Conservation (phyloP, 1,140 invertebrate genomes). For the Archivesica marissinica region DNA sequence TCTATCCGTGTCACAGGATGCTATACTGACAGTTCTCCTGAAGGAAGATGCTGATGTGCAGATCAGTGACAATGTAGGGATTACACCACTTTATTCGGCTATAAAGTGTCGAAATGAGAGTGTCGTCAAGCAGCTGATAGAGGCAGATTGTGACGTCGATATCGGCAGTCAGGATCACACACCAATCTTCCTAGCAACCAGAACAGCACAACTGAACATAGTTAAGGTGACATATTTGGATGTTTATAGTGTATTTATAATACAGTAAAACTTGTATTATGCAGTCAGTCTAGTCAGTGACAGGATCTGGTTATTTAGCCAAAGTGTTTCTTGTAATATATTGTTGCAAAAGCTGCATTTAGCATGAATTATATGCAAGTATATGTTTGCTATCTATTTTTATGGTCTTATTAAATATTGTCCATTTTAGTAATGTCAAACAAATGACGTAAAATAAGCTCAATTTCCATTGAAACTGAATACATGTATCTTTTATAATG, state of each 20-base stretch:
- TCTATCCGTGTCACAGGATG: not conserved
- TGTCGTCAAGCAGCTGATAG: conserved; percentile 68
- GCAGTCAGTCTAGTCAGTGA: no score
- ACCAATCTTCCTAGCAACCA: conserved; percentile 74
- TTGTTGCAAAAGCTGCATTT: no score
- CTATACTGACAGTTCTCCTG: conserved; percentile 64
- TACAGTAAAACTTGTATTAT: no score
- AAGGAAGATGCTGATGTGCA: conserved; percentile 69
- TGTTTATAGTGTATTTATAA: not conserved
- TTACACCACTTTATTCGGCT: conserved; percentile 77
- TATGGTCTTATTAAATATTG: no score
- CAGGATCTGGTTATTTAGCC: no score
- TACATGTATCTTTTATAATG: no score
- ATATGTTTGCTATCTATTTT: no score
- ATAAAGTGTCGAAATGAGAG: conserved; percentile 64
- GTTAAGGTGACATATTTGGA: conserved; percentile 65
- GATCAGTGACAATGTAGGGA: conserved; percentile 75
- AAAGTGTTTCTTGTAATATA: no score
- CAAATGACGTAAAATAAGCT: no score
- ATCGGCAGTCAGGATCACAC: conserved; percentile 78
- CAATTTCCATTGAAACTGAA: no score
- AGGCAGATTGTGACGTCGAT: conserved; percentile 73
- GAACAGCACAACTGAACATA: conserved; percentile 69
- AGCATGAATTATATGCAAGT: no score
- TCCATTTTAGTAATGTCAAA: no score